These are phyloP conservation scores for Lithobates pipiens DNA, from an alignment of 2,797 vertebrate species.

Conservation along the genomic window DNA sequence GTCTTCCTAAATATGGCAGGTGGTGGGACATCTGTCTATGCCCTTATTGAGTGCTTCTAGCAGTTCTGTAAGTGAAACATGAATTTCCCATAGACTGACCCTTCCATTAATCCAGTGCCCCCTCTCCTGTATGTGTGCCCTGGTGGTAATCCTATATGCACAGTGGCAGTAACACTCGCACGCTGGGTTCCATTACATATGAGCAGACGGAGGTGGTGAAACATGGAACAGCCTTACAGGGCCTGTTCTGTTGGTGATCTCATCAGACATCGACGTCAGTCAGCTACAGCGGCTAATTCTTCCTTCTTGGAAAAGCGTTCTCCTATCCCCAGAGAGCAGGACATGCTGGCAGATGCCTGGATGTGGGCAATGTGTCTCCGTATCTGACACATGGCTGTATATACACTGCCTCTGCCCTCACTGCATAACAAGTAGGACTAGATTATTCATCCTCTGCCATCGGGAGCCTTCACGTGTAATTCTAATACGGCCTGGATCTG, in stretches of 20 bases:
- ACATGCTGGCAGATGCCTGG: conserved; percentile 43
- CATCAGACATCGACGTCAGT: not conserved
- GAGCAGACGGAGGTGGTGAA: not conserved
- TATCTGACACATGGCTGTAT: not conserved
- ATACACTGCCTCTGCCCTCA: not conserved
- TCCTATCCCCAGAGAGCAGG: conserved; percentile 27
- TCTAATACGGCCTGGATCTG: not conserved
- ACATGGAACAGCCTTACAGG: not conserved
- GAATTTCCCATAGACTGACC: not conserved
- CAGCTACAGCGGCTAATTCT: not conserved
- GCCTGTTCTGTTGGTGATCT: not conserved
- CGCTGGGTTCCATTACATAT: not conserved
- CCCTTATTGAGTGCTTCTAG: not conserved
- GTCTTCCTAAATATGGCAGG: not conserved
- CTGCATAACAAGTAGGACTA: not conserved
- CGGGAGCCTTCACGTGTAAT: not conserved
- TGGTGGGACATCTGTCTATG: not conserved
- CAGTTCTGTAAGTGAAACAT: not conserved
- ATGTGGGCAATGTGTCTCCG: conserved; percentile 60
- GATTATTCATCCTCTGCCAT: not conserved
- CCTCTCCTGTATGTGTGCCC: not conserved
- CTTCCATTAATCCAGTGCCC: not conserved
- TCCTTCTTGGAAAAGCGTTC: conserved; percentile 23
- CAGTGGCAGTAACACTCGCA: not conserved
- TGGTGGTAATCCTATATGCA: not conserved